Base-by-base conservation (phyloP, 2,113 vertebrate genomes). In the Sceloporus tristichus region DNA sequence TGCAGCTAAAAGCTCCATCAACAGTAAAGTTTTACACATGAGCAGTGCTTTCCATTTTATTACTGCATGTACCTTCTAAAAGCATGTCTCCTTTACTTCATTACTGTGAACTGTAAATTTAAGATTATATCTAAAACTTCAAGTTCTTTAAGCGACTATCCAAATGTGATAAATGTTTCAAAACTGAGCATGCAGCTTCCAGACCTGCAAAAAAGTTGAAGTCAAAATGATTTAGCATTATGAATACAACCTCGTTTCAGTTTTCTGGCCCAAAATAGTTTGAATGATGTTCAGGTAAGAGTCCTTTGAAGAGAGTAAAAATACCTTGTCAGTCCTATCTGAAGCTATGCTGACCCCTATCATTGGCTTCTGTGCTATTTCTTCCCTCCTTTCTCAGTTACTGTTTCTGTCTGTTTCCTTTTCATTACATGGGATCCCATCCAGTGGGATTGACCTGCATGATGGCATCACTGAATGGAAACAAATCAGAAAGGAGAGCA, bases 1-100 rank as follows among this genome's bases (percentile, higher is more conserved):
- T n/a, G 54, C 38, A 21, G 38, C 78, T n/a, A 80, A 81, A 81
- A 87, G 85, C 77, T 74, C 78, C 16, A n/a, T 42, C 66, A 27
- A 73, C 70, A 74, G 34, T 48, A 81, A 48, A 48, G 54, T 73
- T 87, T 87, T 48, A 71, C 54, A 48, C 54, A 40, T 34, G 62
- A 87, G 74, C 27, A 48, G 54, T 0, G 40, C 19, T 65, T 75
- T 75, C 70, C 11, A 11, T 75, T 81, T 75, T 87, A 65, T 74
- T 65, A 65, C 79, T 4, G 18, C 18, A 1, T 74, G 54, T n/a
- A 23, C 34, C 27, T 74, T 42, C 54, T 82, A 23, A 48, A 85
- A 82, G 38, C 38, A 65, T 13, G 27, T n/a, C 14, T 81, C 11
- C n/a, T 75, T 23, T 16, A 18, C 1, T 14, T 79, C 65, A 75